phyloP scores from a whole-genome alignment of 1,140 invertebrate species.

The Diorhabda elongata region DNA sequence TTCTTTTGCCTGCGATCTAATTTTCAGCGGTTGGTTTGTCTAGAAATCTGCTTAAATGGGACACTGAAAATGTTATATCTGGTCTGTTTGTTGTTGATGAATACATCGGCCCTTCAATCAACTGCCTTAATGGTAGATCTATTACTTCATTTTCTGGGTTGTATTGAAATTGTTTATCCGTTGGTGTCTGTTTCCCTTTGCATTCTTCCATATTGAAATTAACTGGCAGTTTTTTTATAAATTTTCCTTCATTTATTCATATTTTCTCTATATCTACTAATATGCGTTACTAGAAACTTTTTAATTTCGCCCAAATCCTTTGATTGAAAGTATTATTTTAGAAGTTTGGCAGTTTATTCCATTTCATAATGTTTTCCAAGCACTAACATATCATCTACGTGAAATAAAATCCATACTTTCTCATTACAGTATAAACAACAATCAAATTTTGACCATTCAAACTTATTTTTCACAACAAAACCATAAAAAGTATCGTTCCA shows the following conservation, averaged over 20 bases:
- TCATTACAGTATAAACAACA: constrained; percentile 10
- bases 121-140: constrained; percentile 7
- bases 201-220: constrained; percentile 8
- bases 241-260: neutral
- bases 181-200: constrained; percentile 1
- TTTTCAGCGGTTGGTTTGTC: constrained; percentile 8
- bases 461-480: constrained; percentile 20
- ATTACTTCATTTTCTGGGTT: constrained; percentile 3
- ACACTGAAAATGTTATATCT: constrained; percentile 8
- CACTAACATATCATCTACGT: constrained; percentile 18
- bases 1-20: constrained; percentile 10
- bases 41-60: constrained; percentile 9
- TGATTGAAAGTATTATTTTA: constrained; percentile 10
- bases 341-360: neutral
- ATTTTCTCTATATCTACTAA: neutral
- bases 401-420: constrained; percentile 6
- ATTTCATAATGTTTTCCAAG: constrained; percentile 9
- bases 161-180: constrained; percentile 9
- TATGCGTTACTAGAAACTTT: constrained; percentile 20
- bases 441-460: constrained; percentile 16
- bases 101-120: constrained; percentile 9
- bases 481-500: constrained; percentile 22
- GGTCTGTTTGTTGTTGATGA: constrained; percentile 7
- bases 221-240: neutral
- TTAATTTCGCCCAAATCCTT: constrained; percentile 18